These are phyloP conservation scores for Psophia crepitans DNA, from an alignment of 2,113 vertebrate genomes.

Conservation along the genomic window DNA sequence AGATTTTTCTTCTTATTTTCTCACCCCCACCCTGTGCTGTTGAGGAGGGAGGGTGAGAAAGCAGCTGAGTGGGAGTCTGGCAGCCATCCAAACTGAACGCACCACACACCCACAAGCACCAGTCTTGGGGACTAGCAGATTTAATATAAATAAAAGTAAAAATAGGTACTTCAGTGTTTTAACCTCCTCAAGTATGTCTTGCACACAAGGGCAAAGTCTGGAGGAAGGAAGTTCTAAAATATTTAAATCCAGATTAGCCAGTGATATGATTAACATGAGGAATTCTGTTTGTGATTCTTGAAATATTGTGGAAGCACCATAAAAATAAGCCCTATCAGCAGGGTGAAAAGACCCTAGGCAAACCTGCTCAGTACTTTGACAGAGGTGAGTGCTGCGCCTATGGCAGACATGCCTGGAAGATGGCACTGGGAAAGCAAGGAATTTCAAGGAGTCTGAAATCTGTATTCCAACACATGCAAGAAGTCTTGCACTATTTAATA, in stretches of 20 bases:
- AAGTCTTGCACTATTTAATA: neutral
- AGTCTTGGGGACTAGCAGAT: neutral
- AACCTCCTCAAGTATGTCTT: neutral
- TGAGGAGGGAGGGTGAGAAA: neutral
- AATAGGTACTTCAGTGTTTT: neutral
- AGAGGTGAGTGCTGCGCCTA: neutral
- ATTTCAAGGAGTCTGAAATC: neutral
- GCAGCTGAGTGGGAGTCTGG: neutral
- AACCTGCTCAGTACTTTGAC: neutral
- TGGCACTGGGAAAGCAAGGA: neutral
- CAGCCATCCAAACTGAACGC: neutral
- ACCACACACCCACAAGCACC: neutral
- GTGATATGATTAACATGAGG: neutral
- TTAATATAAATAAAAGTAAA: neutral
- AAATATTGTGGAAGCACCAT: neutral
- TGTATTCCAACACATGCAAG: neutral
- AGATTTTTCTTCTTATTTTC: neutral
- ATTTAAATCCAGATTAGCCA: neutral
- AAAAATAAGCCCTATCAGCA: neutral
- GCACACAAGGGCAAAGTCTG: neutral
- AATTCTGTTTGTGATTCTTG: neutral
- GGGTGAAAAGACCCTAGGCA: neutral
- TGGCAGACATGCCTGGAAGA: neutral
- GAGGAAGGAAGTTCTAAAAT: neutral
- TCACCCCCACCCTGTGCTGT: fast-evolving